Evolutionary conservation across 1,140 invertebrate species (phyloP), one percentile per base, ranked within the genome.

Genomic region (Lerema accius): DNA sequence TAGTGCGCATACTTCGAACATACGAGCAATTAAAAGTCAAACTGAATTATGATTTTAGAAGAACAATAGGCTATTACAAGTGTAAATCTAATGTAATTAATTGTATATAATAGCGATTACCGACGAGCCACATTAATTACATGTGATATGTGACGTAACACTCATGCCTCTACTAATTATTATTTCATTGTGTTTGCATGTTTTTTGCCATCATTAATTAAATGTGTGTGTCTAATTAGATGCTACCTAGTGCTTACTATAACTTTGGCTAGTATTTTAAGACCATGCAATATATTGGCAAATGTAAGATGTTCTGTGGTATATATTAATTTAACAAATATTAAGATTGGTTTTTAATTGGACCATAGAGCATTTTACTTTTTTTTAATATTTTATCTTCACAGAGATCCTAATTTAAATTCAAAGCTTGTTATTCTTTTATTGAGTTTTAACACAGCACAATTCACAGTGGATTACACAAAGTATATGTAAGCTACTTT

Each of bases 71-170:
- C n/a, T n/a, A n/a, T n/a, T n/a, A n/a, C n/a, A 23, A 23, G 2
- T 23, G 19, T 23, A 23, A 23, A 23, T 23, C 19, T 23, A 23
- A 23, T 23, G 19, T 23, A 23, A 23, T 23, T 23, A 23, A 23
- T 23, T n/a, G n/a, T n/a, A n/a, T n/a, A n/a, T 23, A 23, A 23
- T 23, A 23, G 19, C 5, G 9, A 32, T 42, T 4, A 5, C 1
- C 13, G 4, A 16, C 40, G 7, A 9, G 1, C 15, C 40, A 10
- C 1, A 35, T 35, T 50, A 50, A 16, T 50, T 50, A 32, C 7
- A 23, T 51, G n/a, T 19, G 60, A 43, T 63, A 46, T 63, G 14
- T 68, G 55, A 68, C 61, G 55, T 37, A 53, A 53, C 35, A 53
- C 50, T 53, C 35, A 53, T 53, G 50, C 50, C 16, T 39, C 35